phyloP scores from a whole-genome alignment of 2,797 vertebrate species.

The Darevskia nairensis region DNA sequence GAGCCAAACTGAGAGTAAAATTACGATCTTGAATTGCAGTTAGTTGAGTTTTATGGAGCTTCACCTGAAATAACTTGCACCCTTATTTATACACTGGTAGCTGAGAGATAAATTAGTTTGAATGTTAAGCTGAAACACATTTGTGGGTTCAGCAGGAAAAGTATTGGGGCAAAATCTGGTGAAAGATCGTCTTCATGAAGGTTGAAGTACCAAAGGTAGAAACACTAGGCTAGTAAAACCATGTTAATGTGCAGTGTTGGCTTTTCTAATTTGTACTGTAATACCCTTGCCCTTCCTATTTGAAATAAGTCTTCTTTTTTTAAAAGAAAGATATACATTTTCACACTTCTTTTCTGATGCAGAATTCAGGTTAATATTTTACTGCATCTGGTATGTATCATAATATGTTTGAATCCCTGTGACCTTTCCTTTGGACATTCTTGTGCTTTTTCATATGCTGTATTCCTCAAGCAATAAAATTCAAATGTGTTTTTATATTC shows the following conservation, averaged over 20 bases:
- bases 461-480: constrained; percentile 99
- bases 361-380: constrained; percentile 86
- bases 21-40: constrained; percentile 47
- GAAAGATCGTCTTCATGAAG: constrained; percentile 74
- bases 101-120: constrained; percentile 59
- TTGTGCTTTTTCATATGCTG: constrained; percentile 91
- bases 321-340: constrained; percentile 75
- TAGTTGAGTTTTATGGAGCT: constrained; percentile 61
- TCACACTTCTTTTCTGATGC: constrained; percentile 83
- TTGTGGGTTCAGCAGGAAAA: constrained; percentile 52
- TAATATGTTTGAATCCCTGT: constrained; percentile 85
- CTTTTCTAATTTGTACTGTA: constrained; percentile 85
- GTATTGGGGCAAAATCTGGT: constrained; percentile 67
- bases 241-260: constrained; percentile 79
- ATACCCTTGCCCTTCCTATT: constrained; percentile 78
- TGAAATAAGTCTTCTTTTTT: constrained; percentile 78
- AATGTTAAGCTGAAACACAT: constrained; percentile 68
- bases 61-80: constrained; percentile 56
- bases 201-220: constrained; percentile 84
- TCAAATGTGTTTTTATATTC: constrained; percentile 85
- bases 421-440: constrained; percentile 87
- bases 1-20: constrained; percentile 33
- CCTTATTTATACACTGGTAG: constrained; percentile 56
- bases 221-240: constrained; percentile 77
- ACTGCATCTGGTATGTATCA: constrained; percentile 85